These are phyloP conservation scores for Pseudorasbora parva DNA, from an alignment of 2,113 vertebrate genomes.

Conservation along the genomic window DNA sequence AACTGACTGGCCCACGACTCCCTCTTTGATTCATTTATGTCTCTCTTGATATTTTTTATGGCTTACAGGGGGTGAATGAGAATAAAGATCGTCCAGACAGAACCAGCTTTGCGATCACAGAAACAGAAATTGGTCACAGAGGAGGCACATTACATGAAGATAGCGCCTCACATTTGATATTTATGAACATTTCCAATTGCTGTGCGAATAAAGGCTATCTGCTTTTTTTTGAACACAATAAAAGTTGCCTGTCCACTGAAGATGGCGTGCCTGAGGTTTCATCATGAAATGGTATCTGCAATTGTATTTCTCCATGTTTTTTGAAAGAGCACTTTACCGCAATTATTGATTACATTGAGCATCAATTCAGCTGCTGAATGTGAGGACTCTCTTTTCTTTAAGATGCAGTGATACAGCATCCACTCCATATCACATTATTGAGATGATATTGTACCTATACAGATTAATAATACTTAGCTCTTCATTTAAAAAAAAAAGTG, in stretches of 20 bases:
- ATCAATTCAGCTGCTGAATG: background rate
- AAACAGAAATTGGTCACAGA: background rate
- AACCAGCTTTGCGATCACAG: background rate
- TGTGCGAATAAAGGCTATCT: background rate
- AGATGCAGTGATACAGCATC: constrained; percentile 11
- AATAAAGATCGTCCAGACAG: constrained; percentile 2
- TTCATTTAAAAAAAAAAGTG: background rate
- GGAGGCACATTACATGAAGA: background rate
- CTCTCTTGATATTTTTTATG: background rate
- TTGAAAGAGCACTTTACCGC: background rate
- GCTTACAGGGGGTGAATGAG: background rate
- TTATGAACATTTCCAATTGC: constrained; percentile 24
- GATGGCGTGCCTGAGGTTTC: background rate
- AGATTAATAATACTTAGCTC: background rate
- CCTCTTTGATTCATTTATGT: background rate
- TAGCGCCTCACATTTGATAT: constrained; percentile 14
- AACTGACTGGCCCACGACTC: background rate
- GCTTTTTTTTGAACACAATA: constrained; percentile 9
- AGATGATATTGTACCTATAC: background rate
- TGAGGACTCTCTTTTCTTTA: background rate
- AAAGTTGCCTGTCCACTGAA: background rate
- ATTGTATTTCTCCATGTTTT: constrained; percentile 10
- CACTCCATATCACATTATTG: background rate
- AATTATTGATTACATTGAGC: constrained; percentile 1
- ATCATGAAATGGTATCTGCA: background rate